phyloP scores from a whole-genome alignment of 2,113 vertebrate species.

The Ia io region DNA sequence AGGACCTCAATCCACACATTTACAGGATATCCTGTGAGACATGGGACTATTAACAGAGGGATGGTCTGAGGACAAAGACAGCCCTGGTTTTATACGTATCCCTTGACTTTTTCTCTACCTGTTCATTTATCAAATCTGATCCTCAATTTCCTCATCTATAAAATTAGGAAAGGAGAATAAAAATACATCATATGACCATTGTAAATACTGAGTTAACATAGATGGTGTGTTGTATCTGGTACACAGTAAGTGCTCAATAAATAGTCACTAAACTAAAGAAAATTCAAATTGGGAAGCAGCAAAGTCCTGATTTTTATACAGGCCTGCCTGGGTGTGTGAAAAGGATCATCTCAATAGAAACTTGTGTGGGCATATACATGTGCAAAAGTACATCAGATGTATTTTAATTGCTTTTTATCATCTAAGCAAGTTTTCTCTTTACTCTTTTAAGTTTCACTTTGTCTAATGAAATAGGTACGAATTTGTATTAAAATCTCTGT shows the following conservation, averaged over 20 bases:
- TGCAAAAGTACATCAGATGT: background rate
- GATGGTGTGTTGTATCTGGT: too few relatives aligned
- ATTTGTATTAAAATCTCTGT: background rate
- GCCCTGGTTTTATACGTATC: background rate
- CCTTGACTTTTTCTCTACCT: background rate
- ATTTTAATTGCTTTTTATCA: background rate
- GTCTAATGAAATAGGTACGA: background rate
- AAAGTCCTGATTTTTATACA: background rate
- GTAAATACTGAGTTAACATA: background rate
- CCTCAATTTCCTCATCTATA: background rate
- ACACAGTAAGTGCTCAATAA: background rate
- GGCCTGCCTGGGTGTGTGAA: background rate
- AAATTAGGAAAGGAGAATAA: background rate
- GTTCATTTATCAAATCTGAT: background rate
- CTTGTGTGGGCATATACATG: rapidly evolving
- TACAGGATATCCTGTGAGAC: background rate
- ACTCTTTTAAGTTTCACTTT: background rate
- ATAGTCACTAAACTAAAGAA: background rate
- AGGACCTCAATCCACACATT: background rate
- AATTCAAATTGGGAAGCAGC: background rate
- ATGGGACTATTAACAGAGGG: background rate
- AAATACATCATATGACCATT: background rate
- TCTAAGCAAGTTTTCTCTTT: background rate
- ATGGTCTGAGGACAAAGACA: background rate
- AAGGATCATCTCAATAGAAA: background rate